A percentile compares a stretch with the other conserved stretches of the same genome.
phyloP scores from a whole-genome alignment of 2,888 invertebrate genomes.

The Byasa hedistus region DNA sequence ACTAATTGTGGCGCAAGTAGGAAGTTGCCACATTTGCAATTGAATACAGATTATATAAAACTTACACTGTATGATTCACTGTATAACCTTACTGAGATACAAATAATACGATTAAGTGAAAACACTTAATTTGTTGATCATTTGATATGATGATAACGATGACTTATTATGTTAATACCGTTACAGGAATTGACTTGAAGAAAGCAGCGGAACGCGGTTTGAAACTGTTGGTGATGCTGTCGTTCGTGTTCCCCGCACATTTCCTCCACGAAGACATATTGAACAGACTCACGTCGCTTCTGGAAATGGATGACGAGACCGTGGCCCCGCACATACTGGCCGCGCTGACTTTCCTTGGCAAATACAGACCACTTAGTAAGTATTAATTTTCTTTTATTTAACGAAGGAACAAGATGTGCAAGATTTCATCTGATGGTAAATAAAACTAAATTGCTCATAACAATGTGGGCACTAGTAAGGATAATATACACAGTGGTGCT shows the following conservation, averaged over 20 bases:
- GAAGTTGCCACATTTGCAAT: no score
- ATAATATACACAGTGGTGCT: no score
- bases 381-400: constrained; percentile 33
- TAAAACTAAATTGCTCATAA: no score
- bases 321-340: constrained; percentile 90
- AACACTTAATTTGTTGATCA: no score
- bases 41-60: no score
- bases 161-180: not conserved
- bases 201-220: constrained; percentile 94
- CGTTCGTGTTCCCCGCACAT: constrained; percentile 95
- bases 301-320: constrained; percentile 89
- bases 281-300: constrained; percentile 85
- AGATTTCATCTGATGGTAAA: no score
- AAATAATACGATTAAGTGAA: no score
- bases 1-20: no score
- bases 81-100: no score
- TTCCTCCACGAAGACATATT: constrained; percentile 93
- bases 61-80: no score
- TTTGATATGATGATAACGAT: no score
- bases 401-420: not conserved
- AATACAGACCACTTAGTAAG: constrained; percentile 89
- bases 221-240: constrained; percentile 91
- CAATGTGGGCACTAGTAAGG: no score
- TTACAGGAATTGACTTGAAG: constrained; percentile 87
- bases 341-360: constrained; percentile 92